Conservation (phyloP, 2,113 vertebrate species). For the Chroicocephalus ridibundus region DNA sequence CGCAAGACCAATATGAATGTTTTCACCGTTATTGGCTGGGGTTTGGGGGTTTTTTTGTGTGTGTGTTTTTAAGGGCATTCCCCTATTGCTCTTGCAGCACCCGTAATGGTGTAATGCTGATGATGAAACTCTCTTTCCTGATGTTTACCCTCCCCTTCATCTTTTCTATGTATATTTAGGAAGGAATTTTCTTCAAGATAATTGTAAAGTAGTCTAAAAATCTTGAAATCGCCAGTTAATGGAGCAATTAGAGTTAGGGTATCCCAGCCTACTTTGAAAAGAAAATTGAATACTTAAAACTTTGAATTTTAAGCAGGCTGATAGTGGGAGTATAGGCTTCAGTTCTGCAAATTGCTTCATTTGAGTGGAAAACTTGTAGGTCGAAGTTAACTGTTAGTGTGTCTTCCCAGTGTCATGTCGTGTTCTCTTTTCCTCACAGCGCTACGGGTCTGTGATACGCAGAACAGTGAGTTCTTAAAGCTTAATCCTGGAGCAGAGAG, state of each 20-base stretch:
- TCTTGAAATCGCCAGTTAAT: not conserved
- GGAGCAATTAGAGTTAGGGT: slow-evolving; percentile 2
- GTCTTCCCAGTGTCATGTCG: not conserved
- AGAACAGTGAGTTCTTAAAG: not conserved
- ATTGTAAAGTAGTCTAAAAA: not conserved
- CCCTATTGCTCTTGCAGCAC: not conserved
- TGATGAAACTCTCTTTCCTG: not conserved
- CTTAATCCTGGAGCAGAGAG: not conserved
- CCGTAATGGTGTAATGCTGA: not conserved
- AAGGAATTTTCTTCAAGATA: not conserved
- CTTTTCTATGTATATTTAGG: not conserved
- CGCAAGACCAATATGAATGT: not conserved
- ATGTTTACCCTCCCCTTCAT: not conserved
- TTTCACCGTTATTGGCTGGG: not conserved
- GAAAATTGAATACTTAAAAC: not conserved
- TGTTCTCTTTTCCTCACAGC: not conserved
- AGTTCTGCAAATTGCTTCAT: not conserved
- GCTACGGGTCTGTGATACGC: not conserved
- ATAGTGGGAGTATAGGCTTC: not conserved
- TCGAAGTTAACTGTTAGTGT: not conserved
- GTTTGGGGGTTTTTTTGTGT: not conserved
- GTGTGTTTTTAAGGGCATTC: not conserved
- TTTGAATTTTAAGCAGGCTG: not conserved
- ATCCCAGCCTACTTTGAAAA: not conserved
- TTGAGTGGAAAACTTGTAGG: not conserved